Evolutionary conservation across 2,888 invertebrate genomes (phyloP).

Genomic region (Crossocerus cetratus): DNA sequence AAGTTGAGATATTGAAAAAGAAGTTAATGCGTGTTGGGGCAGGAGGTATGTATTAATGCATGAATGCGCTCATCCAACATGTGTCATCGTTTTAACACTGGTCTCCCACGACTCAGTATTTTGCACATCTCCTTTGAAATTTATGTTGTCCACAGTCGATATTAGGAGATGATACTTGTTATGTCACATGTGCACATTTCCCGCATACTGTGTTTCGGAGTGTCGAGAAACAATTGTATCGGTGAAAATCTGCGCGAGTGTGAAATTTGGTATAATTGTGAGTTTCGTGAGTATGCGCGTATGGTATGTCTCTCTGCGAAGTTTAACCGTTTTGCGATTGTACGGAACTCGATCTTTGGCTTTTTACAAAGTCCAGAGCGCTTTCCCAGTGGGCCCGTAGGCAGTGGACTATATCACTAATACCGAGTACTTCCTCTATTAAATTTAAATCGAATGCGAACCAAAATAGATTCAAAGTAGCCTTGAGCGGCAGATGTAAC

Average conservation of each 20-base stretch:
- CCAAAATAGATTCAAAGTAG: slow-evolving; percentile 1
- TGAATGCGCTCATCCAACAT: slow-evolving; percentile 5
- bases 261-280: slow-evolving; percentile 15
- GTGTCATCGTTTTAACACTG: slow-evolving; percentile 7
- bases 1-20: slow-evolving; percentile 21
- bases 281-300: slow-evolving; percentile 39
- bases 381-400: slow-evolving; percentile 18
- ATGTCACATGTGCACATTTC: slow-evolving; percentile 11
- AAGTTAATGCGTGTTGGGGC: not conserved
- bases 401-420: slow-evolving; percentile 34
- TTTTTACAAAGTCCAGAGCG: not conserved
- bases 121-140: slow-evolving; percentile 5
- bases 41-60: not conserved
- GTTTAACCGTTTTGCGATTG: slow-evolving; percentile 26
- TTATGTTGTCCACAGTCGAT: not conserved
- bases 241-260: slow-evolving; percentile 26
- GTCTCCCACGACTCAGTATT: not conserved
- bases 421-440: slow-evolving; percentile 24
- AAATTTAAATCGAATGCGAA: slow-evolving; percentile 17
- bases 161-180: not conserved
- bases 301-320: slow-evolving; percentile 46
- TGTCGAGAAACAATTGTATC: slow-evolving; percentile 37
- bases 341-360: slow-evolving; percentile 17
- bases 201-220: slow-evolving; percentile 24
- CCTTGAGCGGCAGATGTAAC: slow-evolving; percentile 30